These are phyloP conservation scores for Spilogale gracilis DNA, from an alignment of 2,113 vertebrate species.

Conservation along the genomic window DNA sequence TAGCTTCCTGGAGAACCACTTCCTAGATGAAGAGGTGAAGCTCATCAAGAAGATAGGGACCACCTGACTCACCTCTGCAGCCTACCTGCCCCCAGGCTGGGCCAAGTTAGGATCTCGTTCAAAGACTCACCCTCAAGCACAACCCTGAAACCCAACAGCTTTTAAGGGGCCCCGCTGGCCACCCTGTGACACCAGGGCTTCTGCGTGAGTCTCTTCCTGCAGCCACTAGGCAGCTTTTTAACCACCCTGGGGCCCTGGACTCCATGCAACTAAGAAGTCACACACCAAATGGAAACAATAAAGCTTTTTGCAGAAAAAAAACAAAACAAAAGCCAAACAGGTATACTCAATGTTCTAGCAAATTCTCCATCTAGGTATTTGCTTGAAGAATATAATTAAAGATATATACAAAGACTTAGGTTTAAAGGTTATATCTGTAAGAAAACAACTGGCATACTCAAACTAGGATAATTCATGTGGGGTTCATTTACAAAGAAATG, in stretches of 20 bases:
- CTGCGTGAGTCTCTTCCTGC: not conserved
- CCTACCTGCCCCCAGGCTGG: not conserved
- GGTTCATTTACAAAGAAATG: not conserved
- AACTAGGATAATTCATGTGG: not conserved
- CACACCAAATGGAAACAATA: not conserved
- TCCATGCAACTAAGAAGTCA: too few relatives aligned
- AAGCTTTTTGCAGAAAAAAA: not conserved
- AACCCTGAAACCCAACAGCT: not conserved
- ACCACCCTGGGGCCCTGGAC: not conserved
- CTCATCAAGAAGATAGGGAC: not conserved
- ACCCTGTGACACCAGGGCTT: not conserved
- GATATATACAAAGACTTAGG: not conserved
- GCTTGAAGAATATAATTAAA: conserved; percentile 21
- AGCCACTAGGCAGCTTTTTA: not conserved
- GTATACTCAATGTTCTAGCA: not conserved
- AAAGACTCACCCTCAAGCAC: not conserved
- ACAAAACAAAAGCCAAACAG: not conserved
- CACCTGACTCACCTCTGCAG: not conserved
- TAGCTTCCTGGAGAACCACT: not conserved
- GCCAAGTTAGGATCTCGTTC: not conserved
- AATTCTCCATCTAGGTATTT: not conserved
- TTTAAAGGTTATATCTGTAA: not conserved
- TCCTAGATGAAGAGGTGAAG: not conserved
- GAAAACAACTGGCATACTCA: not conserved
- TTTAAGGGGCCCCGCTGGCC: not conserved